phyloP scores from a whole-genome alignment of 2,113 vertebrate species.

The Brachypteracias leptosomus region DNA sequence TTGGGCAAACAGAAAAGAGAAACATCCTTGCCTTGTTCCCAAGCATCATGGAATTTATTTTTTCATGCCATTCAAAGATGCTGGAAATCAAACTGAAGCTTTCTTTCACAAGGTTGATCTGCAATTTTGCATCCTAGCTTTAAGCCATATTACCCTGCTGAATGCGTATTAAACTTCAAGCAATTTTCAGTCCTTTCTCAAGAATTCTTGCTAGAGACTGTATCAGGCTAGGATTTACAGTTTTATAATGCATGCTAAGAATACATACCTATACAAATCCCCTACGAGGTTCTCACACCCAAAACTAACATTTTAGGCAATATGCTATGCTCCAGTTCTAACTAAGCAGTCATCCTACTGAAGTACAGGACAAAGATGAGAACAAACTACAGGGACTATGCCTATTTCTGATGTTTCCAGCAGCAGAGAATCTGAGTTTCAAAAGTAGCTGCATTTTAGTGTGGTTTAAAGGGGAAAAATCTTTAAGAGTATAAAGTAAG shows the following conservation, averaged over 20 bases:
- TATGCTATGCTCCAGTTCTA: neutral
- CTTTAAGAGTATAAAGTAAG: neutral
- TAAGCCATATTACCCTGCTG: neutral
- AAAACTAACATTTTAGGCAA: neutral
- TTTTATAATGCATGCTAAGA: neutral
- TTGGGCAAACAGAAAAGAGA: neutral
- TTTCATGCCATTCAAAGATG: neutral
- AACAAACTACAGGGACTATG: neutral
- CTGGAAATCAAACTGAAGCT: neutral
- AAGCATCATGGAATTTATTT: neutral
- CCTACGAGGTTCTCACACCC: neutral
- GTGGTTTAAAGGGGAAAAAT: neutral
- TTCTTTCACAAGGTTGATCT: neutral
- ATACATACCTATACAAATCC: neutral
- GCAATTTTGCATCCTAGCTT: neutral
- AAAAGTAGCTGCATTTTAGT: neutral
- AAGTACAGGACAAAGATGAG: neutral
- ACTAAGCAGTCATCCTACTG: neutral
- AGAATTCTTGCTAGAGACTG: neutral
- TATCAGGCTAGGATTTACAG: neutral
- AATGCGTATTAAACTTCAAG: neutral
- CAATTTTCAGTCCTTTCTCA: neutral
- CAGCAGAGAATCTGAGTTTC: neutral
- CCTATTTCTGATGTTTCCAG: neutral
- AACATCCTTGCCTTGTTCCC: neutral